Evolutionary conservation across 2,888 invertebrate species (phyloP), one percentile per base, ranked within the genome.

Genomic region (Nephrotoma appendiculata): DNA sequence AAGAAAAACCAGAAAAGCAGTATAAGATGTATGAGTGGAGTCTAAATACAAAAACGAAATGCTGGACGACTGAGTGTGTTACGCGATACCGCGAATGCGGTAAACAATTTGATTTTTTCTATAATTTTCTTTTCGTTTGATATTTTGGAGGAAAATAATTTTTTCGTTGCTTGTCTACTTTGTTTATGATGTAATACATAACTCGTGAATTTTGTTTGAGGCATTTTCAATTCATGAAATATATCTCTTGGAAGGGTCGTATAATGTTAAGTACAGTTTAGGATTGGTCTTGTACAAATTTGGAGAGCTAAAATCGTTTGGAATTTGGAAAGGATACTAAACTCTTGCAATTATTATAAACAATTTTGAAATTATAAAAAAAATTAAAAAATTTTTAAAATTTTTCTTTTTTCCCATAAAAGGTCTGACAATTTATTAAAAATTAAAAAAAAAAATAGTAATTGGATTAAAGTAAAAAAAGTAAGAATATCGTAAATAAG

Each of bases 361-460:
- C 15, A n/a, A 57, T 15, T 57, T 19, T 15, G 31, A 31, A 31
- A 31, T 31, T 31, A 31, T 31, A 31, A 57, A 57, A 57, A 57
- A 57, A 57, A 71, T 71, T 19, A 57, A 44, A 57, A 57, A 19
- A 31, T 19, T 31, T 71, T 71, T 71, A 31, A 71, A 71, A 71
- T 84, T 42, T 43, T 84, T 84, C 42, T 84, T 84, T 84, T 83
- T 43, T 84, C 42, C 15, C 84, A 42, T 15, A 71, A 42, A 84
- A 84, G 84, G 84, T 84, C 84, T 84, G 84, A 84, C 42, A 48
- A 57, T 45, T 52, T 52, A 87, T 48, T 85, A 31, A 45, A 52
- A 87, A 85, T 15, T 84, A 9, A 31, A 31, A 31, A 31, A n/a
- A 31, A 31, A 31, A 31, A 31, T 42, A 83, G 42, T 41, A 84